These are phyloP conservation scores for Thinocorus orbignyianus DNA, from an alignment of 2,113 vertebrate genomes.

Conservation along the genomic window DNA sequence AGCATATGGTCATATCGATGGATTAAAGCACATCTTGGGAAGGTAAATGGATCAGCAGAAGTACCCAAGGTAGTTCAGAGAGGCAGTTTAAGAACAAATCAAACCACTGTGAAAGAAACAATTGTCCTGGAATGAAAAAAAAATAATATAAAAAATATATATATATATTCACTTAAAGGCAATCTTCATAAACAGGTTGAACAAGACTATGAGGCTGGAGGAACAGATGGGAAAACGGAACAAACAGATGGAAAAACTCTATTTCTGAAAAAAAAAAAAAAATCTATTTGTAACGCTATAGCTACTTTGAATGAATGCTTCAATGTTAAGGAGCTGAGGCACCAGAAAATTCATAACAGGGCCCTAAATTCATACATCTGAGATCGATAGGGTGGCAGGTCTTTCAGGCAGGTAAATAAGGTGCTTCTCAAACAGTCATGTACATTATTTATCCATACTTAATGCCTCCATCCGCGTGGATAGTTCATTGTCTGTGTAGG, in stretches of 20 bases:
- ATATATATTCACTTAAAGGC: slow-evolving; percentile 35
- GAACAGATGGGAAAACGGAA: slow-evolving; percentile 72
- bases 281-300: slow-evolving; percentile 58
- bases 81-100: not conserved
- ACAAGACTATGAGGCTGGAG: slow-evolving; percentile 53
- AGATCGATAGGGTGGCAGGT: not conserved
- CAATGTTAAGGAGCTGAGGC: slow-evolving; percentile 16
- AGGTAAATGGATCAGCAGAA: not conserved
- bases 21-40: not conserved
- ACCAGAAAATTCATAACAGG: not conserved
- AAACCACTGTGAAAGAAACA: not conserved
- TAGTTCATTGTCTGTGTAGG: not conserved
- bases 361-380: not conserved
- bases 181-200: slow-evolving; percentile 63
- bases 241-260: slow-evolving; percentile 73
- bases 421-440: not conserved
- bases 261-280: slow-evolving; percentile 48
- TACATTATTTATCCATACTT: not conserved
- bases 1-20: fast-evolving
- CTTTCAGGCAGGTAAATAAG: not conserved
- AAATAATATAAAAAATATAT: not conserved
- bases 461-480: not conserved
- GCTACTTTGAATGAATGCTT: slow-evolving; percentile 22
- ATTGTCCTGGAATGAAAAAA: not conserved
- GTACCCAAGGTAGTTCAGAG: not conserved